These are phyloP conservation scores for Cyclopterus lumpus DNA, from an alignment of 2,797 vertebrate genomes.

Conservation along the genomic window DNA sequence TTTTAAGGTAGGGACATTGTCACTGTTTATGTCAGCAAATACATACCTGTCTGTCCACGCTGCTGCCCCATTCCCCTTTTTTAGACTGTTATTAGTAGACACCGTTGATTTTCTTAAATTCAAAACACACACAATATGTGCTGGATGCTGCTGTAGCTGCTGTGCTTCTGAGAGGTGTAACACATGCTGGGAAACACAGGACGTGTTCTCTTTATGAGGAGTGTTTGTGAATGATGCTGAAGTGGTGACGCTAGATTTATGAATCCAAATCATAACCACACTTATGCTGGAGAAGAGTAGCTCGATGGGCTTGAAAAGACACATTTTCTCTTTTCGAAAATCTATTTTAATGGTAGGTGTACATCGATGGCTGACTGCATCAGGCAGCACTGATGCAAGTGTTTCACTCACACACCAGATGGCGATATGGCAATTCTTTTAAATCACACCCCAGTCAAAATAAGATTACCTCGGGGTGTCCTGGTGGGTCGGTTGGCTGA, in stretches of 20 bases:
- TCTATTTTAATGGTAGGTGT: slow-evolving; percentile 17
- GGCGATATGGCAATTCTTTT: slow-evolving; percentile 64
- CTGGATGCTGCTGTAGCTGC: background rate
- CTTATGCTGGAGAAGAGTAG: background rate
- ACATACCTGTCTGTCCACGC: background rate
- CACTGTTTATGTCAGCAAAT: slow-evolving; percentile 19
- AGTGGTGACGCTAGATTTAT: slow-evolving; percentile 1
- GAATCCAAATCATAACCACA: background rate
- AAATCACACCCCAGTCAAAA: slow-evolving; percentile 42
- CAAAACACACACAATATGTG: background rate
- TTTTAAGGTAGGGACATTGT: slow-evolving; percentile 77
- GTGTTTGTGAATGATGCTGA: background rate
- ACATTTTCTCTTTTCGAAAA: slow-evolving; percentile 5
- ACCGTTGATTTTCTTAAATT: slow-evolving; percentile 7
- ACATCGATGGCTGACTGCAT: slow-evolving; percentile 12
- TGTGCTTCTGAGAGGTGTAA: background rate
- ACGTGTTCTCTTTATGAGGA: background rate
- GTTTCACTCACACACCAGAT: slow-evolving; percentile 69
- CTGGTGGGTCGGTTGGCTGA: slow-evolving; percentile 32
- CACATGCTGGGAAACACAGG: background rate
- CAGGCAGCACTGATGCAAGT: slow-evolving; percentile 44
- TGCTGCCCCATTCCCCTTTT: background rate
- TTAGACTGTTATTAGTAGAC: background rate
- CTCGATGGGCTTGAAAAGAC: background rate
- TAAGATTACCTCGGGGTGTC: slow-evolving; percentile 46